Evolutionary conservation across 2,888 invertebrate species (phyloP), one percentile per base, ranked within the genome.

Genomic region (Fragum whitleyi): DNA sequence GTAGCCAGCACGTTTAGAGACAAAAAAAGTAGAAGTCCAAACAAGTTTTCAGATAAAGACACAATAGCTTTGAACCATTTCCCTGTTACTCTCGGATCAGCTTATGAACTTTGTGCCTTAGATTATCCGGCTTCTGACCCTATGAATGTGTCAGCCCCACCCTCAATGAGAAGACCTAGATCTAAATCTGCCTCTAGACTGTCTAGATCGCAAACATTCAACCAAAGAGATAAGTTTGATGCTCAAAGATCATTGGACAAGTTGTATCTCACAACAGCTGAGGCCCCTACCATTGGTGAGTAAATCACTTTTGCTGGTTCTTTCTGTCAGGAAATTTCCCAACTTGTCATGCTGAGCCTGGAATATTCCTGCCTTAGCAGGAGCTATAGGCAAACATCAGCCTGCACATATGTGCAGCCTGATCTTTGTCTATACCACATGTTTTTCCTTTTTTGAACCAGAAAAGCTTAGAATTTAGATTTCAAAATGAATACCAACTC

Each of bases 281-380:
- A 88, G 47, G 88, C 88, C 14, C 89, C 89, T 21, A 61, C 59
- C 39, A 89, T 78, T 79, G 86, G 88, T 87, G 79, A 77, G 57
- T 53, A 75, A 6, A 6, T 59, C 5, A 36, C 32, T 36, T 36
- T 36, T 36, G 3, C 32, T 36, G 32, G 32, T 9, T 36, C 9
- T 36, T n/a, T n/a, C n/a, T n/a, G n/a, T n/a, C n/a, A n/a, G n/a
- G n/a, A n/a, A n/a, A n/a, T n/a, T n/a, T n/a, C n/a, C n/a, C n/a
- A n/a, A n/a, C n/a, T n/a, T n/a, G n/a, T n/a, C n/a, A n/a, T n/a
- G n/a, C n/a, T n/a, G n/a, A n/a, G n/a, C n/a, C n/a, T n/a, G n/a
- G n/a, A n/a, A n/a, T n/a, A n/a, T n/a, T n/a, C n/a, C n/a, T n/a
- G n/a, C n/a, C n/a, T n/a, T n/a, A n/a, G n/a, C n/a, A n/a, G n/a